These are phyloP conservation scores for Drosophila anceps DNA, from an alignment of 2,888 invertebrate species.

Conservation along the genomic window DNA sequence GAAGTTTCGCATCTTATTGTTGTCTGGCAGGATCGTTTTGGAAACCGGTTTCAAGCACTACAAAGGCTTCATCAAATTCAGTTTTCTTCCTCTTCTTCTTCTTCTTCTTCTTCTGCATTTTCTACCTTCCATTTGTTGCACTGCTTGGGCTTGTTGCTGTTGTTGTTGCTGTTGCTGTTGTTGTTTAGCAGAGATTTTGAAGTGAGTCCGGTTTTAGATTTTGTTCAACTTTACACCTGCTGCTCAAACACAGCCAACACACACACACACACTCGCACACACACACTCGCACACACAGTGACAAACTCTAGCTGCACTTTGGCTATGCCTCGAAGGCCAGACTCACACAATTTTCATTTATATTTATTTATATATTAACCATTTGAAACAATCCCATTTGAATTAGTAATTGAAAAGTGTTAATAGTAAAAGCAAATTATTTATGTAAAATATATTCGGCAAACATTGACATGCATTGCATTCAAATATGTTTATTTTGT, in stretches of 20 bases:
- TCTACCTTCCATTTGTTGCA: neutral
- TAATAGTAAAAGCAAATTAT: constrained; percentile 1
- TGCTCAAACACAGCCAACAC: constrained; percentile 11
- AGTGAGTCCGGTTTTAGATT: constrained; percentile 6
- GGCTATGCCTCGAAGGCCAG: neutral
- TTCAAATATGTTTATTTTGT: neutral
- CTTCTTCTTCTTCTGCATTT: neutral
- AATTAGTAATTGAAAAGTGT: neutral
- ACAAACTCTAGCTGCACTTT: neutral
- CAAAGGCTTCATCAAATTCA: constrained; percentile 35
- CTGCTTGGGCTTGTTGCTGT: neutral
- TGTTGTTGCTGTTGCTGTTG: neutral
- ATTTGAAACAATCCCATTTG: constrained; percentile 2
- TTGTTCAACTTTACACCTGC: constrained; percentile 42
- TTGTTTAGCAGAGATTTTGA: constrained; percentile 3
- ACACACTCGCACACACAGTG: constrained; percentile 1
- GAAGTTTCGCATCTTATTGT: constrained; percentile 21
- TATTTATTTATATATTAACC: neutral
- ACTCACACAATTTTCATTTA: neutral
- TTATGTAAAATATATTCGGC: constrained; percentile 8
- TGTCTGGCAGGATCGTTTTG: constrained; percentile 34
- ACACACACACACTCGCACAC: neutral
- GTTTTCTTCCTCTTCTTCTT: neutral
- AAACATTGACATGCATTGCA: constrained; percentile 1
- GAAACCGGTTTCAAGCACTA: constrained; percentile 36